phyloP scores from a whole-genome alignment of 2,888 invertebrate genomes.

The Tridacna gigas region DNA sequence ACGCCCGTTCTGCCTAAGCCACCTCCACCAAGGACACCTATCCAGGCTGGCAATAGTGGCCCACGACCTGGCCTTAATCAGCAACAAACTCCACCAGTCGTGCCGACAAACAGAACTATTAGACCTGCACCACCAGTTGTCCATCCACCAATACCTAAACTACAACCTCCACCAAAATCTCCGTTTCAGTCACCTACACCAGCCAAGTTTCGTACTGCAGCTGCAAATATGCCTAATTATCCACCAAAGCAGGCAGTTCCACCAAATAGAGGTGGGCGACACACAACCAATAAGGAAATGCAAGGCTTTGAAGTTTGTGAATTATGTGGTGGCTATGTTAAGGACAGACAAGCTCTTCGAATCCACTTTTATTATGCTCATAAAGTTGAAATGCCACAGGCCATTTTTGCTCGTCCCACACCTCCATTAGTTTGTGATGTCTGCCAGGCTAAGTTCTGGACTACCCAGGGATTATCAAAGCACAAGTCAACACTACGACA shows the following conservation, averaged over 20 bases:
- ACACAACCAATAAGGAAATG: constrained; percentile 58
- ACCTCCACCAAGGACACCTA: constrained; percentile 6
- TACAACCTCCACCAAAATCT: constrained; percentile 28
- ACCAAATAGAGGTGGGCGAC: constrained; percentile 22
- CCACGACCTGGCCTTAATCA: constrained; percentile 1
- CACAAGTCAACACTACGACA: constrained; percentile 90
- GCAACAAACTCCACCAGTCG: constrained; percentile 1
- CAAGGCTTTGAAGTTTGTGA: constrained; percentile 88
- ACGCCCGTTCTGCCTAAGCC: constrained; percentile 23
- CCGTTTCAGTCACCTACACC: constrained; percentile 16
- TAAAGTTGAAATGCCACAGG: constrained; percentile 87
- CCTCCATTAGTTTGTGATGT: constrained; percentile 98
- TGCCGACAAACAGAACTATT: not conserved
- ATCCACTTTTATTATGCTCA: constrained; percentile 99
- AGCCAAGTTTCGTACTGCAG: constrained; percentile 3
- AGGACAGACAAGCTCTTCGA: constrained; percentile 95
- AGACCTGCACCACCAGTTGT: not conserved
- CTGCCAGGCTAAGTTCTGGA: constrained; percentile 98
- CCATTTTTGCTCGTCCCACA: constrained; percentile 83
- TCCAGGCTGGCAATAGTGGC: not conserved
- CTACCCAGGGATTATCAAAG: constrained; percentile 97
- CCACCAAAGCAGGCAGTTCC: constrained; percentile 8
- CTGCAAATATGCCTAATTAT: constrained; percentile 8
- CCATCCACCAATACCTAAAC: constrained; percentile 24
- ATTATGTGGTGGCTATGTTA: constrained; percentile 98